These are phyloP conservation scores for Anguilla megastoma DNA, from an alignment of 2,797 vertebrate genomes.

Conservation along the genomic window DNA sequence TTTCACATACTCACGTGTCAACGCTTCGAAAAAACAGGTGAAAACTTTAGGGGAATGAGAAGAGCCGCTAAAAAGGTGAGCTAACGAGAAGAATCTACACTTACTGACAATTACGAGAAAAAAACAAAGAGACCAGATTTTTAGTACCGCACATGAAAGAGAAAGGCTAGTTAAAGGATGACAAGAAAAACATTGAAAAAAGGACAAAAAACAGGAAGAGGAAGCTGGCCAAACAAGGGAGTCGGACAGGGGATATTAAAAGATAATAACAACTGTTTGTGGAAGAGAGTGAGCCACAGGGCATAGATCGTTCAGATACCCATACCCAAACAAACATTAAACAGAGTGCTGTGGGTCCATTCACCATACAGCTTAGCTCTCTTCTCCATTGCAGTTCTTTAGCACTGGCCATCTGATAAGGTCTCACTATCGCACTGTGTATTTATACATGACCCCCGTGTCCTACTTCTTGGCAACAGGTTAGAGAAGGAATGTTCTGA, in stretches of 20 bases:
- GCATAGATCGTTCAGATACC: constrained; percentile 19
- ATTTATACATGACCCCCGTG: constrained; percentile 34
- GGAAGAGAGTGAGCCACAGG: constrained; percentile 2
- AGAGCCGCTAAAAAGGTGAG: too few species aligned
- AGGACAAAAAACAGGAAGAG: background rate
- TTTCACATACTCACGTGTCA: background rate
- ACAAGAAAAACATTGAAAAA: constrained; percentile 18
- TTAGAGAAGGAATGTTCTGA: constrained; percentile 25
- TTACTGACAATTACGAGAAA: background rate
- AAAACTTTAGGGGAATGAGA: background rate
- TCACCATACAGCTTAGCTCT: constrained; percentile 20
- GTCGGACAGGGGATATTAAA: background rate
- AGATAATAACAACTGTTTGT: constrained; percentile 7
- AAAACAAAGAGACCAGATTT: background rate
- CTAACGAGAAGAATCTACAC: background rate
- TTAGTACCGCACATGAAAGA: background rate
- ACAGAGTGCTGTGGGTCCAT: constrained; percentile 16
- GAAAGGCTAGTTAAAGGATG: background rate
- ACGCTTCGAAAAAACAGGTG: background rate
- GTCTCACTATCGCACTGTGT: constrained; percentile 17
- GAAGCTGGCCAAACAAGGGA: constrained; percentile 1
- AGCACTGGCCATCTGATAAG: background rate
- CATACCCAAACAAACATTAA: background rate
- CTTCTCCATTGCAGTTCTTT: constrained; percentile 34
- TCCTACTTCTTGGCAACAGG: constrained; percentile 33